Conservation (phyloP, 1,140 invertebrate genomes). For the Venustaconcha ellipsiformis region DNA sequence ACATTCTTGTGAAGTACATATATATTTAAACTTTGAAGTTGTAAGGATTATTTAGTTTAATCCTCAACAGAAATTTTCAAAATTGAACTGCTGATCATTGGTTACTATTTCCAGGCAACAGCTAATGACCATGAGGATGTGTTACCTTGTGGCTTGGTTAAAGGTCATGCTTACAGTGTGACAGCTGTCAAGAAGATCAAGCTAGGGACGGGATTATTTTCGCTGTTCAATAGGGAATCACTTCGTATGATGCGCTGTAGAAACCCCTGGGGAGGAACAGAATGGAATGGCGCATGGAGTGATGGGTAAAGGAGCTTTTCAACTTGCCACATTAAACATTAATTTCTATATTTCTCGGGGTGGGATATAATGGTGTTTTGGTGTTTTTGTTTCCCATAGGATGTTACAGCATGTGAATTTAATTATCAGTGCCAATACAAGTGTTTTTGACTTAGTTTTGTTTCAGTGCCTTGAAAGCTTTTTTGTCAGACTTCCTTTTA, state of each 20-base stretch:
- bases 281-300: constrained; percentile 90
- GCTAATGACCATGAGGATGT: constrained; percentile 70
- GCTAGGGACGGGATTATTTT: constrained; percentile 54
- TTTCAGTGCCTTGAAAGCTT: too few species aligned
- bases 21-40: not conserved
- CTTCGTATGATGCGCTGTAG: constrained; percentile 71
- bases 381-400: too few species aligned
- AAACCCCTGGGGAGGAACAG: constrained; percentile 77
- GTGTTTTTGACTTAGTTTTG: too few species aligned
- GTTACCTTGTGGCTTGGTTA: constrained; percentile 71
- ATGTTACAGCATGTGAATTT: too few species aligned
- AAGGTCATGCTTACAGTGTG: constrained; percentile 76
- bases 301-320: constrained; percentile 50
- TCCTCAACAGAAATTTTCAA: constrained; percentile 75
- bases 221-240: constrained; percentile 61
- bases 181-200: constrained; percentile 70
- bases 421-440: too few species aligned
- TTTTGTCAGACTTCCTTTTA: too few species aligned
- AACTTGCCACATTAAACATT: too few species aligned
- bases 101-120: constrained; percentile 41
- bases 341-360: too few species aligned
- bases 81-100: not conserved
- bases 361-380: too few species aligned
- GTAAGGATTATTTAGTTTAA: constrained; percentile 52
- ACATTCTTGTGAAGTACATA: not conserved